Evolutionary conservation across 1,140 invertebrate genomes (phyloP).

Genomic region (Lutraria rhynchaena): DNA sequence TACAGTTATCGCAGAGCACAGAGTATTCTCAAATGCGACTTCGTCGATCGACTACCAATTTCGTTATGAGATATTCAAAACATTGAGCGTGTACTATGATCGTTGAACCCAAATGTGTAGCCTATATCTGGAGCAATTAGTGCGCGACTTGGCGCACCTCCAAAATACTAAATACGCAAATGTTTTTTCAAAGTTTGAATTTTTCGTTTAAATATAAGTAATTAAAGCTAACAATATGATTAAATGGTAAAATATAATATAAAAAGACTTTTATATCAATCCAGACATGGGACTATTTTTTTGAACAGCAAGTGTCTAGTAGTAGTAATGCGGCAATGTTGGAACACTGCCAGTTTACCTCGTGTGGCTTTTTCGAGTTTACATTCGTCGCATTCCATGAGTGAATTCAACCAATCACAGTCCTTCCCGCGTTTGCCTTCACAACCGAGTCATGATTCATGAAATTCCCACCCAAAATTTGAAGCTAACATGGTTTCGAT

Average conservation of each 20-base stretch:
- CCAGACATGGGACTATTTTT: conserved; percentile 73
- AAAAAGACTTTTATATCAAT: not conserved
- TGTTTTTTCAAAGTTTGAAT: not conserved
- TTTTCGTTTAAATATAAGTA: conserved; percentile 5
- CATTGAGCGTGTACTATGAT: conserved; percentile 75
- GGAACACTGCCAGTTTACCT: conserved; percentile 61
- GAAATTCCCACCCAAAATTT: conserved; percentile 49
- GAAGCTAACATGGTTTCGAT: conserved; percentile 24
- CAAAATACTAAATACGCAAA: conserved; percentile 32
- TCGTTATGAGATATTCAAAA: conserved; percentile 71
- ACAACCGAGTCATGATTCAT: conserved; percentile 54
- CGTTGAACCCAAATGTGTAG: conserved; percentile 68
- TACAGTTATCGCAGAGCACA: conserved; percentile 56
- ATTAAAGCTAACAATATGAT: not conserved
- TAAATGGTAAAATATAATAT: not conserved
- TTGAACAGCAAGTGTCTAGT: not conserved
- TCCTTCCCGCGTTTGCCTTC: conserved; percentile 68
- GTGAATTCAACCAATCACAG: conserved; percentile 67
- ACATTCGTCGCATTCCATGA: conserved; percentile 69
- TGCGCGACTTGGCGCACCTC: conserved; percentile 64
- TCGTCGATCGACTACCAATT: conserved; percentile 58
- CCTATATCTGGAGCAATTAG: conserved; percentile 67
- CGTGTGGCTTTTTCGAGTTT: conserved; percentile 47
- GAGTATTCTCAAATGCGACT: conserved; percentile 38
- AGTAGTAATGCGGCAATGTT: conserved; percentile 43